Conservation (phyloP, 2,113 vertebrate genomes). For the Rousettus leschenaultii region DNA sequence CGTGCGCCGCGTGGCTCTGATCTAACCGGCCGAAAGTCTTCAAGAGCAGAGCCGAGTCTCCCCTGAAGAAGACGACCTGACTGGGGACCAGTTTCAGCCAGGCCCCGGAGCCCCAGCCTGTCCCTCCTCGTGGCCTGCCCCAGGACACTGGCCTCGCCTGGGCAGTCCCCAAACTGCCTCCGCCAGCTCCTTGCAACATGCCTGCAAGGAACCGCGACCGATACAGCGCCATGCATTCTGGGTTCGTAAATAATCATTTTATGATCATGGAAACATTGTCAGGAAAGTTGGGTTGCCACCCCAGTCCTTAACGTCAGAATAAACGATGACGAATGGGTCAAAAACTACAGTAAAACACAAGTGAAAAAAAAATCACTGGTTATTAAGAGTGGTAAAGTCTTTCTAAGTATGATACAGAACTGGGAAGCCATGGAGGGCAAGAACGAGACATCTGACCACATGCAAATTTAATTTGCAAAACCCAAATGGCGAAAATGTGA, state of each 20-base stretch:
- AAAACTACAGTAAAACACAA: background rate
- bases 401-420: background rate
- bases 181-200: background rate
- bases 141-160: too few species aligned
- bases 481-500: background rate
- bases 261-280: too few species aligned
- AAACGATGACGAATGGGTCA: background rate
- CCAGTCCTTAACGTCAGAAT: background rate
- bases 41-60: background rate
- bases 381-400: background rate
- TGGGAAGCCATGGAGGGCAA: background rate
- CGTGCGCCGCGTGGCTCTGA: background rate
- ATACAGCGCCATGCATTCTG: background rate
- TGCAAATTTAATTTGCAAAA: background rate
- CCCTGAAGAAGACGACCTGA: background rate
- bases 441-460: background rate
- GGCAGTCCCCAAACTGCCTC: background rate
- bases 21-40: background rate
- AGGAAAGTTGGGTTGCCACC: background rate
- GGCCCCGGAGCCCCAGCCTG: background rate
- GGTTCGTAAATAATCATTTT: background rate
- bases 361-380: background rate
- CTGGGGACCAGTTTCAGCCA: too few species aligned
- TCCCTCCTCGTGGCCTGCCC: accelerated
- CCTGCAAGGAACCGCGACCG: background rate